Evolutionary conservation across 2,797 vertebrate species (phyloP), one percentile per base, ranked within the genome.

Genomic region (Ctenopoma multispine): DNA sequence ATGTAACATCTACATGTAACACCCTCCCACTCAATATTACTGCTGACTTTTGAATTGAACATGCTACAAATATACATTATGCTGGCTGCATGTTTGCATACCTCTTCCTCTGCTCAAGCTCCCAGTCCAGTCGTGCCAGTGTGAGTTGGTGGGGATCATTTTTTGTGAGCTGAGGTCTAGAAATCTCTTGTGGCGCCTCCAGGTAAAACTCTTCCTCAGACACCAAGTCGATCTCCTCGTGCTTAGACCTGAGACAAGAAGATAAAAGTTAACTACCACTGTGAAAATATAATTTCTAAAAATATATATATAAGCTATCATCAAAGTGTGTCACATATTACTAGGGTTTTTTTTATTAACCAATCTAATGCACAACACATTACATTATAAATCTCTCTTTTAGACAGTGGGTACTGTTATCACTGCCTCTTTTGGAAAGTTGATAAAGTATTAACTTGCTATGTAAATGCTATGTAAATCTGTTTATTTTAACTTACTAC

Each of bases 41-140:
- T 5, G 24, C 21, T 9, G 1, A 1, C 31, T 50, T 38, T 11
- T 15, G 1, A 63, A n/a, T 4, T 34, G 12, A 53, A 15, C 18
- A 48, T 21, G 47, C n/a, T 20, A 18, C 4, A 15, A n/a, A 29
- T 18, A 4, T 41, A 41, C 7, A 36, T 44, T n/a, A 21, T 18
- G 18, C 1, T 34, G 9, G 20, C 17, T n/a, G 23, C 4, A 17
- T 4, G 48, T 49, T 36, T 71, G 18, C 18, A 7, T 72, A 99
- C 98, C 97, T 96, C 89, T 99, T 99, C 72, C 97, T 96, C 89
- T 99, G 98, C 75, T 99, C 98, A 55, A 99, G 93, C 86, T 99
- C 98, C 98, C 98, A 99, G 92, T 99, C 98, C 29, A 99, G 93
- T 20, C 97, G 96, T 1, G 97, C 96, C 65, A 99, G 90, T 0